These are phyloP conservation scores for Gallinago undulata DNA, from an alignment of 2,113 vertebrate genomes.

Conservation along the genomic window DNA sequence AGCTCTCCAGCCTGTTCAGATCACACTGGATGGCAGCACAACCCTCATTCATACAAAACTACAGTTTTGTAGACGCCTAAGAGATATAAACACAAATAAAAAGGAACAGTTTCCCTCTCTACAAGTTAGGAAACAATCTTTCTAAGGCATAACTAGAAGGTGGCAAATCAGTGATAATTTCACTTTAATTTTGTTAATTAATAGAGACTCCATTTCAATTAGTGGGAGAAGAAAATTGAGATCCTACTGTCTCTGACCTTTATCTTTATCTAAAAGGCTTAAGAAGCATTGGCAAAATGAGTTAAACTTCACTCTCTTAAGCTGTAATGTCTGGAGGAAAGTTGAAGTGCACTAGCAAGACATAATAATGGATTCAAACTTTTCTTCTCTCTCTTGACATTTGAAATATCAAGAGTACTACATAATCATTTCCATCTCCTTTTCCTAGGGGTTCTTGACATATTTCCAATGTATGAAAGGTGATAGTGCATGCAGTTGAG, in stretches of 20 bases:
- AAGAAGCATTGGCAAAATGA: neutral
- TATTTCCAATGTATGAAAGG: neutral
- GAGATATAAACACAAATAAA: neutral
- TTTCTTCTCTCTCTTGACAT: slow-evolving; percentile 39
- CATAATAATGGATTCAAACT: neutral
- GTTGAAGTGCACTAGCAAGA: neutral
- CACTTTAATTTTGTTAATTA: neutral
- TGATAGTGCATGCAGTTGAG: neutral
- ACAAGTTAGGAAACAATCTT: neutral
- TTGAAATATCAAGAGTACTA: slow-evolving; percentile 9
- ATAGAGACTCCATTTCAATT: neutral
- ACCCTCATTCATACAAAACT: no score
- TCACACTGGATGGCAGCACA: no score
- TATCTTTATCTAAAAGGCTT: neutral
- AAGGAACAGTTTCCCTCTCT: neutral
- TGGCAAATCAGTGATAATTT: neutral
- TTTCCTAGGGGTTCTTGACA: neutral
- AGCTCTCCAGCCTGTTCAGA: no score
- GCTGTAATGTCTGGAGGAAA: neutral
- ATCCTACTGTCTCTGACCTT: neutral
- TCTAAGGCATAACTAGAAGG: neutral
- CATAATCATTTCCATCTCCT: neutral
- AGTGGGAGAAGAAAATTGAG: neutral
- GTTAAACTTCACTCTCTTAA: neutral
- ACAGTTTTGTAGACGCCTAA: neutral